These are phyloP conservation scores for Anabacerthia variegaticeps DNA, from an alignment of 2,797 vertebrate genomes.

Conservation along the genomic window DNA sequence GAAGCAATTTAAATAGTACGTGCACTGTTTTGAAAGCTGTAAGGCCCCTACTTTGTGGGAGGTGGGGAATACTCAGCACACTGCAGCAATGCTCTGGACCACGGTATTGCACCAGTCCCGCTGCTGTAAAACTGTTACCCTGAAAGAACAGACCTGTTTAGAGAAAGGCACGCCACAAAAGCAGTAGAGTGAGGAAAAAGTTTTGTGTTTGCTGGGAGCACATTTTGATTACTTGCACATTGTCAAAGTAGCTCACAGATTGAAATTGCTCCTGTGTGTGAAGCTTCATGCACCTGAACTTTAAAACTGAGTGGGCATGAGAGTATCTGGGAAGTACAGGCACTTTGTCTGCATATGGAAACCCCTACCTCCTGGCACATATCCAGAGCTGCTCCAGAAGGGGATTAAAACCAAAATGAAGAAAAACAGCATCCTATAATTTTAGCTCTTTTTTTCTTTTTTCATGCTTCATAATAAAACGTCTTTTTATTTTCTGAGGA, in stretches of 20 bases:
- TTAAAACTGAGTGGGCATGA: neutral
- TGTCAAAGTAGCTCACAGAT: neutral
- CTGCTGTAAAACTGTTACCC: slow-evolving; percentile 28
- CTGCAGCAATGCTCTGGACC: neutral
- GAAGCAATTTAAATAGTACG: slow-evolving; percentile 54
- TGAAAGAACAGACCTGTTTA: neutral
- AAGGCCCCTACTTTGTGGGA: slow-evolving; percentile 41
- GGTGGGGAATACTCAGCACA: slow-evolving; percentile 25
- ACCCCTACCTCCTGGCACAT: neutral
- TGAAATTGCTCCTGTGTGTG: neutral
- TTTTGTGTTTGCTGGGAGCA: neutral
- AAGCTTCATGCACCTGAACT: neutral
- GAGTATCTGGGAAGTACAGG: neutral
- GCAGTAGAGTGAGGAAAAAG: neutral
- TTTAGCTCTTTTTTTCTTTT: neutral
- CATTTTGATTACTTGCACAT: neutral
- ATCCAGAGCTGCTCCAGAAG: neutral
- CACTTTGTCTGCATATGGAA: neutral
- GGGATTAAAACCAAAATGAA: slow-evolving; percentile 16
- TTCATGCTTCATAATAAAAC: neutral
- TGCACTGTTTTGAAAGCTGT: slow-evolving; percentile 46
- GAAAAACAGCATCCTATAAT: neutral
- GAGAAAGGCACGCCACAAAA: neutral
- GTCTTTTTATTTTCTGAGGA: neutral
- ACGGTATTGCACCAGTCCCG: neutral